Evolutionary conservation across 2,113 vertebrate genomes (phyloP).

Genomic region (Phrynosoma platyrhinos): DNA sequence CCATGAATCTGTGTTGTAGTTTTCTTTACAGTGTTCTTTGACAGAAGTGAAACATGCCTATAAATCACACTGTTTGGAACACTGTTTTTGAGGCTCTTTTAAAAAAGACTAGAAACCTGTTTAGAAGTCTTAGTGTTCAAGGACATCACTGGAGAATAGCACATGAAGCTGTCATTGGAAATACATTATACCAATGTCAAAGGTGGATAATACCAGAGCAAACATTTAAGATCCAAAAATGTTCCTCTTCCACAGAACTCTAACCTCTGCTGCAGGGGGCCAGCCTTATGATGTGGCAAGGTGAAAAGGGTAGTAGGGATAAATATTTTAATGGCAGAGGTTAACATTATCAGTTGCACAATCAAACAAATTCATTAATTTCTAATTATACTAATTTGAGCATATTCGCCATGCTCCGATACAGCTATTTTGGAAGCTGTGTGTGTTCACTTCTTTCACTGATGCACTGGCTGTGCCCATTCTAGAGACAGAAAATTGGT

Average conservation of each 20-base stretch:
- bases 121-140: background rate
- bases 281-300: background rate
- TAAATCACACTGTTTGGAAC: conserved; percentile 36
- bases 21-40: background rate
- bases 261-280: conserved; percentile 21
- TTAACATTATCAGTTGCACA: background rate
- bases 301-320: background rate
- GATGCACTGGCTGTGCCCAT: background rate
- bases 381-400: too few species aligned
- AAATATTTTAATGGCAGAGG: too few species aligned
- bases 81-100: conserved; percentile 23
- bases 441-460: background rate
- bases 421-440: background rate
- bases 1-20: conserved; percentile 49
- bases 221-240: conserved; percentile 4
- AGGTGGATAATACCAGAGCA: background rate
- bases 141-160: background rate
- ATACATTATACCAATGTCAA: background rate
- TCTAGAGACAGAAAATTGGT: background rate
- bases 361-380: background rate
- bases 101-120: background rate
- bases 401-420: background rate
- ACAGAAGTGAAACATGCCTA: conserved; percentile 41
- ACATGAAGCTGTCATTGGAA: background rate
- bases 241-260: background rate